Base-by-base conservation (phyloP, 2,888 invertebrate species). In the Erebia epiphron region DNA sequence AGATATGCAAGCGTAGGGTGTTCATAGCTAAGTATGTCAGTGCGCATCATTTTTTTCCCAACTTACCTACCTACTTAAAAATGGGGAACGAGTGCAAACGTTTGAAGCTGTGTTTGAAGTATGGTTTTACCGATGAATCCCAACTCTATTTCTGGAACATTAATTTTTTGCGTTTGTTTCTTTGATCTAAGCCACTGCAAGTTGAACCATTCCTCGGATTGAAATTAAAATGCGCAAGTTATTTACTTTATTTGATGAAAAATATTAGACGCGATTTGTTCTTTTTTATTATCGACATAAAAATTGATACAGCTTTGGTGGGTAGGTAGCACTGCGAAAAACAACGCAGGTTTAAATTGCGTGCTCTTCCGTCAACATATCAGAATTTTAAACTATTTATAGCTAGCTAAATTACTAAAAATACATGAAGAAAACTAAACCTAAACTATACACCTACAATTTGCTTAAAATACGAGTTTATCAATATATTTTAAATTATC, bases 101-200 rank as follows among this genome's bases (percentile, higher is more conserved):
- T n/a, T n/a, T n/a, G n/a, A n/a, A n/a, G n/a, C n/a, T 21, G 2
- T 63, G 72, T 74, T 74, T 72, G 74, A 74, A 68, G 70, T 74
- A 72, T 35, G 70, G 58, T 62, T 35, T 35, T 56, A 63, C 72
- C 67, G 68, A 74, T 74, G 74, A 74, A 72, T 74, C 61, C 66
- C 66, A 26, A 68, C 50, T 66, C 68, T 74, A 72, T 70, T 70
- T 70, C 46, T 61, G 66, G 72, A 67, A 63, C 72, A 67, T 72
- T 7, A 35, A 35, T 72, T 72, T 72, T 72, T 71, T 68, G 56
- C 70, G 70, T 74, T 74, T 68, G 49, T 62, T 68, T 70, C 74
- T 75, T 75, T 75, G 72, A 75, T 75, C 74, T 72, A 54, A 35
- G 56, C 18, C 66, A 62, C 46, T 68, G 66, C 64, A 62, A 49